Base-by-base conservation (phyloP, 2,888 invertebrate species). In the Stenchaetothrips biformis region DNA sequence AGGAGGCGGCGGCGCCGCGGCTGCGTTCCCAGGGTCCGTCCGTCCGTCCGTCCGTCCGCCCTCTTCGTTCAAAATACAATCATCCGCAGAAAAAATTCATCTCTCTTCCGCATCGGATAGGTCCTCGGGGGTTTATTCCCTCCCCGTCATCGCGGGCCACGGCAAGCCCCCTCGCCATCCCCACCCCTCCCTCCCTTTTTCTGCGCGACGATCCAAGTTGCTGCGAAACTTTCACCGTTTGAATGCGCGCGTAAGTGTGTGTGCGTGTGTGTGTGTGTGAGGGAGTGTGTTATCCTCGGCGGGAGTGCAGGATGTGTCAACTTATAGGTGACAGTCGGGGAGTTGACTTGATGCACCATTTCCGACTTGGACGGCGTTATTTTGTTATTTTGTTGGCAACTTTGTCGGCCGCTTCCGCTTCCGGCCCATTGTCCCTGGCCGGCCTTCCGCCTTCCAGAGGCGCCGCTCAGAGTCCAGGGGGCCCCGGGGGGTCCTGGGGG, bases 241-340 rank as follows among this genome's bases (percentile, higher is more conserved):
- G 53, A 37, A 37, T 37, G 37, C 37, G 37, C 37, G 37, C 37
- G 37, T 4, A 4, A 37, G 37, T 2, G 25, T 4, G 67, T 9
- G 25, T 74, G 67, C 7, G 67, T 74, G 25, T 74, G 21, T 25
- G 53, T 18, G 53, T 13, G 53, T 18, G 53, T 18, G 13, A 53
- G 4, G 4, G n/a, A n/a, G 21, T 25, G 21, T 25, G 21, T 25
- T 21, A 4, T 21, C 67, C 25, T 25, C 67, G 9, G 7, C 8
- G 67, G 25, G 67, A 25, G 25, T 74, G 67, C 67, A 74, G 67
- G 67, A 74, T 74, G 67, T 74, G 67, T 74, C 67, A 74, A 74
- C 67, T 74, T 74, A 74, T 21, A 25, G 67, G 21, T 21, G 67
- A 74, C 67, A 74, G 67, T 74, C 6, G 25, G 25, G 53, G 59